Evolutionary conservation across 2,888 invertebrate genomes (phyloP), one percentile per base, ranked within the genome.

Genomic region (Ochlodes sylvanus): DNA sequence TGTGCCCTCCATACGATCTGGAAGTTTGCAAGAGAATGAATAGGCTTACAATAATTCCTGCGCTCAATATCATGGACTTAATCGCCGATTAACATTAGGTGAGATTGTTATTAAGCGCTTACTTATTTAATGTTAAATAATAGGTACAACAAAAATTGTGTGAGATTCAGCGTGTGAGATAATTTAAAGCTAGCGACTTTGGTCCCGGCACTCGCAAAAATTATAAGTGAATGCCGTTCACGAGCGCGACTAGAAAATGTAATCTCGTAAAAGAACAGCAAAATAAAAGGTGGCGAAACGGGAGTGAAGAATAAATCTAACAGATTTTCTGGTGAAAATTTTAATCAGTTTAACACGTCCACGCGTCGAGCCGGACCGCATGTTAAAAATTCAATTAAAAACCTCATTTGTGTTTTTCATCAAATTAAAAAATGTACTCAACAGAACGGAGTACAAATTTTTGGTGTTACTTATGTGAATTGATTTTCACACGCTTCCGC

Each of bases 351-450:
- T 80, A 77, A 76, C 79, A 72, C 78, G 78, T 76, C 76, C 77
- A 76, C 79, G 77, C 78, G 69, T 60, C 71, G 38, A 27, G 10
- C 14, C 56, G 64, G 67, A 38, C 55, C 47, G 68, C 61, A 74
- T 76, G 76, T 71, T 84, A 77, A 86, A 83, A 85, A 84, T 86
- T 84, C 81, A 84, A 86, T 86, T 84, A 85, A 83, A 86, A 84
- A 83, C 77, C 81, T 81, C 82, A 82, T 85, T 80, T 83, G 80
- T 84, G 77, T 83, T 84, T 84, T 85, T 85, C 82, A 86, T 86
- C 79, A 84, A 84, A 83, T 86, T 85, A 83, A 85, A 81, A 85
- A 84, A 81, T 83, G 74, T 79, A 79, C 78, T 78, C 74, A 77
- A 71, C 77, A 75, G 77, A 78, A 77, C 71, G 78, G 69, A 79